Base-by-base conservation (phyloP, 53 echinoderm and acorn worm genomes). In the Antedon mediterranea region DNA sequence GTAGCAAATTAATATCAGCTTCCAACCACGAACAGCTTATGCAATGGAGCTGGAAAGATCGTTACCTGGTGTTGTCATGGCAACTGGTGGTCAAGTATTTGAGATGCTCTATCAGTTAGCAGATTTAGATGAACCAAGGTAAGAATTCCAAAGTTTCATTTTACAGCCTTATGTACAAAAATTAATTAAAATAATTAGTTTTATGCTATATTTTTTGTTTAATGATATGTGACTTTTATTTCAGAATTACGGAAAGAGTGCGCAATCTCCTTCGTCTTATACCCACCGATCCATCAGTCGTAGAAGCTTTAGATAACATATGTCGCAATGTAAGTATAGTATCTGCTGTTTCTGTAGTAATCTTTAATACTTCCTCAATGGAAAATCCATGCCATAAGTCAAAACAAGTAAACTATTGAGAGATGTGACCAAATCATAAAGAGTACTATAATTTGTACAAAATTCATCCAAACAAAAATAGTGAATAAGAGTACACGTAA, bases 61-160 rank as follows among this genome's bases (percentile, higher is more conserved):
- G 77, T 78, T 98, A 83, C 98, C 98, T 26, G 98, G 92, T 34
- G 98, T 93, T 43, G 98, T 98, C 83, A 98, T 98, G 98, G 98
- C 98, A 85, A 90, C 88, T 0, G 98, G 92, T 30, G 98, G 98
- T 76, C 98, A 98, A 77, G 98, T 92, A 43, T 98, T 98, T 90
- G 98, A 93, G 43, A 88, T 93, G 83, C 80, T 98, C 57, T 98
- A 98, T 74, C 98, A 98, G 77, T 82, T 92, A 0, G 92, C 98
- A 0, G 98, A 98, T 71, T 74, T 92, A 70, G 98, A 98, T 80
- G 92, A 93, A 43, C 85, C 98, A 44, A 98, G 86, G 98, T 95
- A 74, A 73, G 82, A 75, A 37, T 37, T 6, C 11, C 37, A 6
- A 37, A 37, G 4, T 37, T 37, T 4, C 4, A 72, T 28, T 72